phyloP scores from a whole-genome alignment of 1,140 invertebrate species.

The Hylyphantes graminicola region DNA sequence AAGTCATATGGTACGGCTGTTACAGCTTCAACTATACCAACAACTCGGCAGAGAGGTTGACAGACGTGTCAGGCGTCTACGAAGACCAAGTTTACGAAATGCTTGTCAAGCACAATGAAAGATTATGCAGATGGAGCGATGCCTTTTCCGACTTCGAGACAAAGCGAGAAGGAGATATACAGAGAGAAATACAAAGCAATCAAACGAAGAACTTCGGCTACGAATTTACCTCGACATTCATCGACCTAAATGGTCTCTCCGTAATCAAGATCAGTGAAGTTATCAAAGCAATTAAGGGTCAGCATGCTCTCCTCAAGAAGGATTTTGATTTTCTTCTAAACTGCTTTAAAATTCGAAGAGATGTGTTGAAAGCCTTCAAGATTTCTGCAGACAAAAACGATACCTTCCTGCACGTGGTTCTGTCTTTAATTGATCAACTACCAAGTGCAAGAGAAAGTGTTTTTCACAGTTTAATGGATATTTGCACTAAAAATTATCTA shows the following conservation, averaged over 20 bases:
- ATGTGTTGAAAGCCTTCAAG: not conserved
- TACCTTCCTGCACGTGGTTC: not conserved
- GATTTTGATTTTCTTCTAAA: conserved; percentile 29
- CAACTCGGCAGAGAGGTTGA: not conserved
- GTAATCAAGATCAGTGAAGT: conserved; percentile 31
- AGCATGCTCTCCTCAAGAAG: not conserved
- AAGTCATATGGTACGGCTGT: conserved; percentile 33
- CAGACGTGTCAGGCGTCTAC: not conserved
- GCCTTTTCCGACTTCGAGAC: conserved; percentile 5
- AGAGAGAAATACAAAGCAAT: conserved; percentile 19
- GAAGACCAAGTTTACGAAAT: not conserved
- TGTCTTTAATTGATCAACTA: not conserved
- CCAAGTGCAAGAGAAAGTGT: not conserved
- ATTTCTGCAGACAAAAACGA: not conserved
- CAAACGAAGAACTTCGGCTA: not conserved
- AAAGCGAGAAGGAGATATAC: conserved; percentile 14
- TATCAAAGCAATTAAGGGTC: not conserved
- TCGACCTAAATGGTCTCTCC: conserved; percentile 30
- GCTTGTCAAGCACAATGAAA: not conserved
- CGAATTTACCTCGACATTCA: not conserved
- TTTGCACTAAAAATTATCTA: not conserved
- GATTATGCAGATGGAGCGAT: conserved; percentile 2
- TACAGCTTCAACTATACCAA: conserved; percentile 19
- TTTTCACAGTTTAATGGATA: not conserved
- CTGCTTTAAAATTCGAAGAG: conserved; percentile 19